Conservation (phyloP, 2,888 invertebrate genomes). For the Aphrophora alni region DNA sequence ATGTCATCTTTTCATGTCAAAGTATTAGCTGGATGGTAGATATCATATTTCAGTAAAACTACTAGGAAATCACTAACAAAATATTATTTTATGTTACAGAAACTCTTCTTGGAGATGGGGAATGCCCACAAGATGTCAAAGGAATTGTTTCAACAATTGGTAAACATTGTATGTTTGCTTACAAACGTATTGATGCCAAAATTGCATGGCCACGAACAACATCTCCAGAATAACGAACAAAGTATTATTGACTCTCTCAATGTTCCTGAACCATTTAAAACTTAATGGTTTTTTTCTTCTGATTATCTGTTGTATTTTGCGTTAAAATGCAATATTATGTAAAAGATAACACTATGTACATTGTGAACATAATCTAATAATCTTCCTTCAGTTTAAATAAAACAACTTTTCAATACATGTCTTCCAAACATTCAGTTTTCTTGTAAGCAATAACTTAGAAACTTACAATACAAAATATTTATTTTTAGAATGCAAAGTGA, state of each 20-base stretch:
- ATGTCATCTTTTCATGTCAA: too few species aligned
- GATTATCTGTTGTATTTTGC: neutral
- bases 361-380: too few species aligned
- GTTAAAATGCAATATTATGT: neutral
- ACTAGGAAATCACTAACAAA: too few species aligned
- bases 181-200: conserved; percentile 94
- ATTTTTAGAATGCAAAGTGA: too few species aligned
- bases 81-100: conserved; percentile 76
- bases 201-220: conserved; percentile 88
- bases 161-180: conserved; percentile 90
- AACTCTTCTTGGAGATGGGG: conserved; percentile 84
- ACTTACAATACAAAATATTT: too few species aligned
- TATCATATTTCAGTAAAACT: too few species aligned
- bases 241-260: neutral
- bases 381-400: neutral
- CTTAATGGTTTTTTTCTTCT: neutral
- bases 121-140: conserved; percentile 89
- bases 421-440: neutral
- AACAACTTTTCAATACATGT: neutral
- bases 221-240: conserved; percentile 36
- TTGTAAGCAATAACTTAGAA: neutral
- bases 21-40: too few species aligned
- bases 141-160: conserved; percentile 63
- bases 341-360: neutral
- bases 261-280: neutral